phyloP scores from a whole-genome alignment of 2,888 invertebrate genomes.

The Luperina nickerlii region DNA sequence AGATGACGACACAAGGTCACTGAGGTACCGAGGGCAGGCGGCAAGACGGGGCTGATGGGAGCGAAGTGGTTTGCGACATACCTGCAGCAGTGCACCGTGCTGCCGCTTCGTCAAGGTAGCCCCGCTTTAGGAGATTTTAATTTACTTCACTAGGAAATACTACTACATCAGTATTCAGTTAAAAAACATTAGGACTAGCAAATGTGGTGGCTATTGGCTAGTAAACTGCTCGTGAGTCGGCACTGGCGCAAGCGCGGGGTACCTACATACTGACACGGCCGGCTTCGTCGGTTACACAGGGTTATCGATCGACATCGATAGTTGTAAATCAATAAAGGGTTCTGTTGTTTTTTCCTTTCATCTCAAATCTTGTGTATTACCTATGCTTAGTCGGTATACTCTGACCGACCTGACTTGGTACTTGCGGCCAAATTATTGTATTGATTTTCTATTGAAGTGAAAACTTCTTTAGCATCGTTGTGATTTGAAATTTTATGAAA shows the following conservation, averaged over 20 bases:
- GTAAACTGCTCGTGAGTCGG: background rate
- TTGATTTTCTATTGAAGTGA: background rate
- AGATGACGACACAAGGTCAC: background rate
- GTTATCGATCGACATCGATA: constrained; percentile 70
- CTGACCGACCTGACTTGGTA: constrained; percentile 40
- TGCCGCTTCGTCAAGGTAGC: background rate
- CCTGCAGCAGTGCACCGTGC: background rate
- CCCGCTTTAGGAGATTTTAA: background rate
- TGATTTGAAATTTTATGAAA: no score
- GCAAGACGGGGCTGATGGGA: background rate
- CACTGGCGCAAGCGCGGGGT: background rate
- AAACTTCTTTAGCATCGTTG: no score
- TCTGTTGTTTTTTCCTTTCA: constrained; percentile 64
- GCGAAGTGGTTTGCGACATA: background rate
- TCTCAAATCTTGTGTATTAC: constrained; percentile 60
- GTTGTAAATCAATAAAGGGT: constrained; percentile 84
- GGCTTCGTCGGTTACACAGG: constrained; percentile 25
- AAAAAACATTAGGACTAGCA: background rate
- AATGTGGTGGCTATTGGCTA: background rate
- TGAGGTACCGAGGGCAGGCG: background rate
- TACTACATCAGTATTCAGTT: background rate
- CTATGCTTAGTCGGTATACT: constrained; percentile 42
- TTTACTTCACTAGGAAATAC: background rate
- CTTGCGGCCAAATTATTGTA: background rate
- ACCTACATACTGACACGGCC: background rate